phyloP scores from a whole-genome alignment of 2,888 invertebrate species.

The Rhogogaster chlorosoma region DNA sequence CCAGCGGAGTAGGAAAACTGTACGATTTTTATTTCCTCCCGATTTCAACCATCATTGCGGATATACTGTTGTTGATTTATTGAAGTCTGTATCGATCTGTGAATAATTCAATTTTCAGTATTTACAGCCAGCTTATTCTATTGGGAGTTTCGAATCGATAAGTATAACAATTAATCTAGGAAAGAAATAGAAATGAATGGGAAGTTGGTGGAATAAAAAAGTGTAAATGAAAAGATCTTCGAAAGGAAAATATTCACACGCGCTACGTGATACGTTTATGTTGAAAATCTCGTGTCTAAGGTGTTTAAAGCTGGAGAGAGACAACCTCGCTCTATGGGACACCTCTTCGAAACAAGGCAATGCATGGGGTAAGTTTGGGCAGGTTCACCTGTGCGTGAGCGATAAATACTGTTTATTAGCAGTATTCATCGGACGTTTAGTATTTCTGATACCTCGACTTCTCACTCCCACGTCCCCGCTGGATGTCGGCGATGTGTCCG shows the following conservation, averaged over 20 bases:
- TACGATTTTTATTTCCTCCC: background rate
- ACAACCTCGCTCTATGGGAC: conserved; percentile 27
- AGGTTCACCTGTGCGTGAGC: conserved; percentile 33
- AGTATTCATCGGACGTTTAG: conserved; percentile 46
- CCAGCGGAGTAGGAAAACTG: background rate
- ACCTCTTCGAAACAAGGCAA: conserved; percentile 12
- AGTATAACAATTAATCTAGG: background rate
- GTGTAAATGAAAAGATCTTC: background rate
- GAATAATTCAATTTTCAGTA: background rate
- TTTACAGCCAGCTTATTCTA: background rate
- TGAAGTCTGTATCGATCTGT: background rate
- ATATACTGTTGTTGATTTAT: background rate
- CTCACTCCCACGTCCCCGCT: conserved; percentile 46
- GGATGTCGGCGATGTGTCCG: conserved; percentile 33
- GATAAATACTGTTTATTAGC: conserved; percentile 46
- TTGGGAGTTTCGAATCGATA: background rate
- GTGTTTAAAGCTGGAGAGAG: conserved; percentile 13
- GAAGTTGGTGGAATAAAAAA: background rate
- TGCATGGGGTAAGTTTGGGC: background rate
- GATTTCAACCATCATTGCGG: background rate
- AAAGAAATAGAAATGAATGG: background rate
- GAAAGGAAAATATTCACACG: conserved; percentile 2
- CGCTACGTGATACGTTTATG: conserved; percentile 31
- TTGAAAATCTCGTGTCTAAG: conserved; percentile 5
- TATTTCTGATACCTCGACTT: conserved; percentile 44